These are phyloP conservation scores for Campoletis raptor DNA, from an alignment of 2,888 invertebrate species.

Conservation along the genomic window DNA sequence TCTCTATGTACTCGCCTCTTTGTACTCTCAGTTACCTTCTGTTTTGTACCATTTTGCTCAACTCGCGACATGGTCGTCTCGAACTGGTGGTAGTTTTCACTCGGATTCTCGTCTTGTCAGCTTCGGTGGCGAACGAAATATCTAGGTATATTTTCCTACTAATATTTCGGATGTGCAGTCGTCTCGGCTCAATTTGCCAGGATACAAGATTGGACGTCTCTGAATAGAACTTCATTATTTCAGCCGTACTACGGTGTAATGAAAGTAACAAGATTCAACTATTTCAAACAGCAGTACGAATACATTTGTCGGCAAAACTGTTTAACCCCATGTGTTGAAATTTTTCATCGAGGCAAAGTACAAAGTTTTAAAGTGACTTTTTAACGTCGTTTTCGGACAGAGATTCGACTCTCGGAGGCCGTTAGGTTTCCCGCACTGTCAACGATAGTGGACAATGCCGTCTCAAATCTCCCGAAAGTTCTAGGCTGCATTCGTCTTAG, in stretches of 20 bases:
- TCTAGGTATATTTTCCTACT: constrained; percentile 15
- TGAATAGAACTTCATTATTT: not conserved
- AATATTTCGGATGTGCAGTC: not conserved
- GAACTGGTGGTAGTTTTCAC: constrained; percentile 27
- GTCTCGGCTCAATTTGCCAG: constrained; percentile 21
- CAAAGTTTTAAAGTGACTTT: not conserved
- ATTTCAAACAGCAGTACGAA: not conserved
- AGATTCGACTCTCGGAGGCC: constrained; percentile 9
- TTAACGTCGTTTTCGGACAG: not conserved
- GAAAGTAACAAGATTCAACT: not conserved
- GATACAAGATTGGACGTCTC: not conserved
- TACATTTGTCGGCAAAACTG: not conserved
- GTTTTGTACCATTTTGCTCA: constrained; percentile 36
- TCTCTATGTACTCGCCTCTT: constrained; percentile 35
- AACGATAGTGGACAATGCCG: constrained; percentile 33
- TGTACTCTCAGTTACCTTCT: constrained; percentile 35
- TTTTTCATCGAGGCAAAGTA: not conserved
- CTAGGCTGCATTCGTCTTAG: constrained; percentile 28
- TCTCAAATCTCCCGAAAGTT: constrained; percentile 3
- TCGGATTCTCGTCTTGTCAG: not conserved
- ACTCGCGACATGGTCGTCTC: constrained; percentile 15
- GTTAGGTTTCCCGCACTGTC: constrained; percentile 31
- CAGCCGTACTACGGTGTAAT: not conserved
- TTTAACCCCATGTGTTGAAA: not conserved
- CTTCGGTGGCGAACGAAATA: constrained; percentile 30